A percentile compares a stretch with the other conserved stretches of the same genome.
Conservation (phyloP, 2,888 invertebrate species). For the Drosophila cognata region DNA sequence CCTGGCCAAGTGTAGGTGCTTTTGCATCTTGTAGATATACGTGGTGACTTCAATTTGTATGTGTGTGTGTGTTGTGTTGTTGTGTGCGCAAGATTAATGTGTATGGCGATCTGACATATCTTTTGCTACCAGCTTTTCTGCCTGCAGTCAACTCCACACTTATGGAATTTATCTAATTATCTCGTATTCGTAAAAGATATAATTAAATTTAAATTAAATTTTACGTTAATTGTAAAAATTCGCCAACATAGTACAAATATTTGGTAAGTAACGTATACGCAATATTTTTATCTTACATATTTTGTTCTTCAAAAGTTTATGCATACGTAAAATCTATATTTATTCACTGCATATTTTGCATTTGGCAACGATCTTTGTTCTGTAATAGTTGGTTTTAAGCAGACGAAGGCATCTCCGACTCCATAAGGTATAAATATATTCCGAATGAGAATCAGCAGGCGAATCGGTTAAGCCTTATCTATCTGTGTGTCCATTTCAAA, state of each 20-base stretch:
- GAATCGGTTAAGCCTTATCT: background rate
- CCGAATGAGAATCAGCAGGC: background rate
- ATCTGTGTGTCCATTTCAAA: background rate
- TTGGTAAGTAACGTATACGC: background rate
- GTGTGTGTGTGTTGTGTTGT: constrained; percentile 5
- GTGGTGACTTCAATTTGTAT: constrained; percentile 3
- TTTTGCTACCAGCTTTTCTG: background rate
- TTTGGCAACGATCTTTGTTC: background rate
- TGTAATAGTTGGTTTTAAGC: background rate
- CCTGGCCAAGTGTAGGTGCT: constrained; percentile 4
- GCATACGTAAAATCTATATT: background rate
- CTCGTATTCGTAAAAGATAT: constrained; percentile 18
- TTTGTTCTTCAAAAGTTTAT: background rate
- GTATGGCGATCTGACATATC: constrained; percentile 18
- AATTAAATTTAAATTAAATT: background rate
- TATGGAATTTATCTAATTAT: background rate
- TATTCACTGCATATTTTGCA: background rate
- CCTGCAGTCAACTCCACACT: background rate
- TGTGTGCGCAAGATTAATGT: constrained; percentile 1
- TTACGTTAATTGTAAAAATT: background rate
- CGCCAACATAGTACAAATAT: background rate
- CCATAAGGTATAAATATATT: background rate
- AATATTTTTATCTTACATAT: background rate
- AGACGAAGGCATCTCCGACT: background rate
- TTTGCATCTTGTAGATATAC: constrained; percentile 39